Percentiles rank a stretch among this genome's conserved stretches.
Evolutionary conservation across 2,888 invertebrate genomes (phyloP).

Genomic region (Ellobium chinense): DNA sequence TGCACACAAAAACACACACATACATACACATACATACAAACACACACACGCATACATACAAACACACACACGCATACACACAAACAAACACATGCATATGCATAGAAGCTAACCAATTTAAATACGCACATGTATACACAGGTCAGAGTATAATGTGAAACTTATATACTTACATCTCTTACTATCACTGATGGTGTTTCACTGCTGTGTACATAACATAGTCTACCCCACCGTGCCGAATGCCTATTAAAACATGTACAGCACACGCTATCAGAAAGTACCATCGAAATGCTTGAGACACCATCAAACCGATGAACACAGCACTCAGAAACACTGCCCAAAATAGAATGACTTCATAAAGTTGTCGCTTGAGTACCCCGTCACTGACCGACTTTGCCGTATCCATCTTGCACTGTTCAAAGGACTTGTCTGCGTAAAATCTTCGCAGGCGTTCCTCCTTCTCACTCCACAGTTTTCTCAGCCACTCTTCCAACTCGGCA

Average conservation of each 20-base stretch:
- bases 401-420: conserved; percentile 30
- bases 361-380: conserved; percentile 4
- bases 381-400: conserved; percentile 6
- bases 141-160: no score
- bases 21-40: no score
- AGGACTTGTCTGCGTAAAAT: conserved; percentile 58
- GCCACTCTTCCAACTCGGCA: conserved; percentile 71
- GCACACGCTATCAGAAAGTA: conserved; percentile 47
- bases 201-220: conserved; percentile 41
- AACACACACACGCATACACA: no score
- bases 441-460: conserved; percentile 76
- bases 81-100: no score
- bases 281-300: conserved; percentile 55
- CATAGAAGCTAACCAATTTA: no score
- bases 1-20: no score
- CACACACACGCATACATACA: no score
- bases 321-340: conserved; percentile 57
- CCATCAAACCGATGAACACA: conserved; percentile 47
- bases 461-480: conserved; percentile 74
- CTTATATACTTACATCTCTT: no score
- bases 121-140: no score
- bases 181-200: neutral
- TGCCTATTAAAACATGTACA: conserved; percentile 44
- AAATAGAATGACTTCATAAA: conserved; percentile 53
- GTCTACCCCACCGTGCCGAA: conserved; percentile 52